Conservation (phyloP, 1,140 invertebrate species). For the Zophobas morio region DNA sequence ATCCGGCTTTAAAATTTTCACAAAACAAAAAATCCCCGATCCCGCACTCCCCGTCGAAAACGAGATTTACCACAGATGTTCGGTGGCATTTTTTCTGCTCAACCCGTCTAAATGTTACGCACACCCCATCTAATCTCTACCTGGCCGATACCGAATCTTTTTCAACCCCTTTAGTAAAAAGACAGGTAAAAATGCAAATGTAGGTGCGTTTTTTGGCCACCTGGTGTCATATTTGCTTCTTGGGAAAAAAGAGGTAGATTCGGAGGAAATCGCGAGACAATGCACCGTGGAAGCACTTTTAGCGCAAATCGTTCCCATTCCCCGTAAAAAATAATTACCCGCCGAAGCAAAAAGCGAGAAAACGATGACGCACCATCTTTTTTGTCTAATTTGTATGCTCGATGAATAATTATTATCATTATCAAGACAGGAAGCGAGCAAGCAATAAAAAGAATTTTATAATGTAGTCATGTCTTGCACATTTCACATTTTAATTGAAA, state of each 20-base stretch:
- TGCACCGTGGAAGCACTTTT: too few relatives aligned
- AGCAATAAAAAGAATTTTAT: slow-evolving; percentile 43
- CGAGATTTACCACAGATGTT: too few relatives aligned
- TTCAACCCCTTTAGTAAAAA: slow-evolving; percentile 32
- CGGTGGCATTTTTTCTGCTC: slow-evolving; percentile 5
- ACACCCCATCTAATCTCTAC: slow-evolving; percentile 13
- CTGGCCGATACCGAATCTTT: slow-evolving; percentile 19
- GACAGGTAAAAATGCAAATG: slow-evolving; percentile 41
- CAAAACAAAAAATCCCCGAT: too few relatives aligned
- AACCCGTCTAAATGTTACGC: slow-evolving; percentile 26
- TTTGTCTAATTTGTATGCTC: slow-evolving; percentile 40
- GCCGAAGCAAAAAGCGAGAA: too few relatives aligned
- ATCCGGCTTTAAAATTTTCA: too few relatives aligned
- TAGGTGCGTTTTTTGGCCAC: slow-evolving; percentile 28
- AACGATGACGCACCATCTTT: slow-evolving; percentile 20
- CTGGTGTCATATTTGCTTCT: slow-evolving; percentile 31
- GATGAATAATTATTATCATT: slow-evolving; percentile 40
- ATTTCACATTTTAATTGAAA: slow-evolving; percentile 43
- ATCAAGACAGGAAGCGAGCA: slow-evolving; percentile 42
- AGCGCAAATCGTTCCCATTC: too few relatives aligned
- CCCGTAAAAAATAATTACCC: too few relatives aligned
- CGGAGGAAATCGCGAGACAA: slow-evolving; percentile 1
- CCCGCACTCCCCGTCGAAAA: too few relatives aligned
- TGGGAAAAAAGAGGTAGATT: slow-evolving; percentile 36
- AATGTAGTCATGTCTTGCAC: slow-evolving; percentile 42